A percentile compares a stretch with the other conserved stretches of the same genome.
These are phyloP conservation scores for pig (Sus scrofa) DNA, from an alignment of 2,113 vertebrate species.

Conservation along the genomic window DNA sequence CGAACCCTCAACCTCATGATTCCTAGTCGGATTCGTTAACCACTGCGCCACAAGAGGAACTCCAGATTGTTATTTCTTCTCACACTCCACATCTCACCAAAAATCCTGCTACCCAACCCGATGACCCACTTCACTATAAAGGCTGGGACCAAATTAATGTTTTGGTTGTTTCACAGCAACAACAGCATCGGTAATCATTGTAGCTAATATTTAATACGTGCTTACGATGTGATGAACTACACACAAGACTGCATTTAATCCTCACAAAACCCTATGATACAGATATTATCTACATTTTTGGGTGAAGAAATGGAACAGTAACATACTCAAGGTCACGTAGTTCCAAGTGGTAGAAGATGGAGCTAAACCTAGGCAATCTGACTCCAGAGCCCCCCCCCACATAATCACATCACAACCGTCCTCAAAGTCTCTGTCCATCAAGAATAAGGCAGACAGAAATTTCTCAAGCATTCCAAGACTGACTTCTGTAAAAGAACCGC, in stretches of 20 bases:
- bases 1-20: too few species aligned
- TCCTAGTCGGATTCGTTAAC: too few species aligned
- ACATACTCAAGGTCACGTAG: background rate
- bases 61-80: too few species aligned
- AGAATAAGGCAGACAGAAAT: background rate
- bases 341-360: background rate
- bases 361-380: background rate
- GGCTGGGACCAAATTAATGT: background rate
- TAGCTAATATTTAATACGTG: background rate
- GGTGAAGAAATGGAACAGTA: background rate
- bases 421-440: background rate
- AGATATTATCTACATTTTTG: background rate
- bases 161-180: background rate
- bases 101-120: background rate
- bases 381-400: background rate
- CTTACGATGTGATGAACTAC: background rate
- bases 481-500: background rate
- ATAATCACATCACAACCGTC: background rate
- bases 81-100: background rate
- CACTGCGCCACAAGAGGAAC: too few species aligned
- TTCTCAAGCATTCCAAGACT: background rate
- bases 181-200: background rate
- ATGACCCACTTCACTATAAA: background rate
- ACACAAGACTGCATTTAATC: background rate
- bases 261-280: background rate